A percentile compares a stretch with the other conserved stretches of the same genome.
Evolutionary conservation across 2,888 invertebrate genomes (phyloP).

Genomic region (Cosmia trapezina): DNA sequence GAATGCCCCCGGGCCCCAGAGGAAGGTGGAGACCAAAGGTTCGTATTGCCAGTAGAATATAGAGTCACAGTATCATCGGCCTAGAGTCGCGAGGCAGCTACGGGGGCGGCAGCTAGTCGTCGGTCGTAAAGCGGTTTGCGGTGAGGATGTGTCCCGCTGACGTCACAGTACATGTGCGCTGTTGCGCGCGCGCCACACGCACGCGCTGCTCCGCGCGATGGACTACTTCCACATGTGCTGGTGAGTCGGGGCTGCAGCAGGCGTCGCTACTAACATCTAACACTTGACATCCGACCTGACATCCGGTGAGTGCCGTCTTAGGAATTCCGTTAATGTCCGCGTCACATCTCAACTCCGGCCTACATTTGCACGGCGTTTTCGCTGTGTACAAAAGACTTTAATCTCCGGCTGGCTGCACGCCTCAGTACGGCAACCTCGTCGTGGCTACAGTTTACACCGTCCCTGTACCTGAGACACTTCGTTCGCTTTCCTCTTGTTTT

Average conservation of each 20-base stretch:
- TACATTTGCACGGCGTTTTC: too few species aligned
- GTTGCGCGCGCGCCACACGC: slow-evolving; percentile 53
- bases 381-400: slow-evolving; percentile 33
- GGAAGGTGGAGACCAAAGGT: slow-evolving; percentile 94
- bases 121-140: slow-evolving; percentile 75
- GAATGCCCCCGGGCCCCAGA: slow-evolving; percentile 95
- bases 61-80: slow-evolving; percentile 38
- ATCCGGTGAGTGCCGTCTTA: slow-evolving; percentile 72
- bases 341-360: slow-evolving; percentile 58
- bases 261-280: slow-evolving; percentile 72
- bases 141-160: slow-evolving; percentile 77
- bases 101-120: slow-evolving; percentile 64
- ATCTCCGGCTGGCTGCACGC: slow-evolving; percentile 5
- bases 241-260: slow-evolving; percentile 80
- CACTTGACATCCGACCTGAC: slow-evolving; percentile 62
- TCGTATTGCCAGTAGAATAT: slow-evolving; percentile 74
- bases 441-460: slow-evolving; percentile 25
- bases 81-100: slow-evolving; percentile 43
- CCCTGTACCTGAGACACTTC: slow-evolving; percentile 44
- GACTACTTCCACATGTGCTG: slow-evolving; percentile 87
- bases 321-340: slow-evolving; percentile 63
- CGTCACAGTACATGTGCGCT: slow-evolving; percentile 70
- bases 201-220: slow-evolving; percentile 74
- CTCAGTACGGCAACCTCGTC: slow-evolving; percentile 19
- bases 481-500: slow-evolving; percentile 45